Evolutionary conservation across 1,140 invertebrate species (phyloP).

Genomic region (Chrysopa pallens): DNA sequence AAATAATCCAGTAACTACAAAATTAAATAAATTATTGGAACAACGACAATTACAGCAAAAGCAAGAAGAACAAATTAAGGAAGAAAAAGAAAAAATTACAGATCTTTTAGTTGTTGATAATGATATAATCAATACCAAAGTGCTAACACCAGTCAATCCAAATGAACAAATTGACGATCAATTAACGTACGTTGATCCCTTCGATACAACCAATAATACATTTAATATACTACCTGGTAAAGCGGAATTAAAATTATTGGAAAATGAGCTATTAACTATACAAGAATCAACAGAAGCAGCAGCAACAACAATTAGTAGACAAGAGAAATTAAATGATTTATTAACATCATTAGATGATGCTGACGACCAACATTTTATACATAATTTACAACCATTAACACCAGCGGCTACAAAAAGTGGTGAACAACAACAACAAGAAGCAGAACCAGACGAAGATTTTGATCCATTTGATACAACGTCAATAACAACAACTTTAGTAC

Average conservation of each 20-base stretch:
- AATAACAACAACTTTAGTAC: not conserved
- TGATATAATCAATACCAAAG: slow-evolving; percentile 22
- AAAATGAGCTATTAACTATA: slow-evolving; percentile 37
- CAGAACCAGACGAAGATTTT: not conserved
- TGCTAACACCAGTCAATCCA: slow-evolving; percentile 31
- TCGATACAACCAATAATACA: slow-evolving; percentile 66
- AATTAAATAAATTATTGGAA: not conserved
- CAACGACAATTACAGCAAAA: not conserved
- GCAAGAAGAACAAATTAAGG: slow-evolving; percentile 12
- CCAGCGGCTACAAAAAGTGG: not conserved
- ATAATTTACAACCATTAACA: not conserved
- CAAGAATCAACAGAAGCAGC: too few relatives aligned
- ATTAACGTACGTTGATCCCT: slow-evolving; percentile 41
- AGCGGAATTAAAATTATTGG: slow-evolving; percentile 55
- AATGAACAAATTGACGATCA: slow-evolving; percentile 21
- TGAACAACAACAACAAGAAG: not conserved
- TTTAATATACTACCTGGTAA: slow-evolving; percentile 53
- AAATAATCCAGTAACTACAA: slow-evolving; percentile 5
- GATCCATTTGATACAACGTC: not conserved
- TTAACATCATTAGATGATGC: not conserved
- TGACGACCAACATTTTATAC: not conserved
- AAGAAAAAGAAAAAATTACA: slow-evolving; percentile 18
- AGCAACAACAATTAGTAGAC: not conserved
- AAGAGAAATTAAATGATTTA: not conserved
- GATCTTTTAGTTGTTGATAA: slow-evolving; percentile 38